Base-by-base conservation (phyloP, 2,113 vertebrate species). In the Eubucco bourcierii region DNA sequence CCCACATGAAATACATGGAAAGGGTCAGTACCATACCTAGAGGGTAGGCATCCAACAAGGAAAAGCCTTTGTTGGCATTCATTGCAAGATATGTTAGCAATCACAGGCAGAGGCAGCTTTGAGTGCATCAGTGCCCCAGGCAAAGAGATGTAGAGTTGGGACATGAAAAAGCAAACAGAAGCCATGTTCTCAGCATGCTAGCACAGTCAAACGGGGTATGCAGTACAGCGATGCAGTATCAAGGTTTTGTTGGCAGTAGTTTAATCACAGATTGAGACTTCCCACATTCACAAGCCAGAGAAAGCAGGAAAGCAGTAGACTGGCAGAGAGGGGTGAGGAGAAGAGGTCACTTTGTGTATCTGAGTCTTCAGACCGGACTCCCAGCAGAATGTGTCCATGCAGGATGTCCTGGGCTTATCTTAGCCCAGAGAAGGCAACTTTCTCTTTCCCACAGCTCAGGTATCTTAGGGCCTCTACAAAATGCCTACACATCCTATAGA, bases 381-480 rank as follows among this genome's bases (percentile, higher is more conserved):
- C 29, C 21, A 37, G 19, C 3, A 1, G 27, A 19, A 28, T 2
- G 8, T 74, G 56, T n/a, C 47, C 10, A 3, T 39, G 61, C 29
- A 44, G 29, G 37, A n/a, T n/a, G 44, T n/a, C 15, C 25, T 0
- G 0, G 0, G 1, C 16, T n/a, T 46, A 5, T 13, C 34, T 71
- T 44, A 27, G 13, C 23, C n/a, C 34, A 19, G 64, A 66, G 46
- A 15, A 58, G 25, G n/a, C 46, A 61, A n/a, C 46, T 67, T 8
- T 4, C 24, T 71, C 25, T 80, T 72, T 16, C 17, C 27, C 44
- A 41, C 44, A 59, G 21, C 61, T 80, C 39, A 11, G 25, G 6
- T 66, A 4, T 29, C 29, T 71, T 10, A 7, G 15, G 55, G 29
- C 11, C 46, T 72, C 17, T 20, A 3, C 5, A 4, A 66, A 12